Percentiles rank a stretch among this genome's conserved stretches.
These are phyloP conservation scores for Chorisops tibialis DNA, from an alignment of 2,888 invertebrate genomes.

Conservation along the genomic window DNA sequence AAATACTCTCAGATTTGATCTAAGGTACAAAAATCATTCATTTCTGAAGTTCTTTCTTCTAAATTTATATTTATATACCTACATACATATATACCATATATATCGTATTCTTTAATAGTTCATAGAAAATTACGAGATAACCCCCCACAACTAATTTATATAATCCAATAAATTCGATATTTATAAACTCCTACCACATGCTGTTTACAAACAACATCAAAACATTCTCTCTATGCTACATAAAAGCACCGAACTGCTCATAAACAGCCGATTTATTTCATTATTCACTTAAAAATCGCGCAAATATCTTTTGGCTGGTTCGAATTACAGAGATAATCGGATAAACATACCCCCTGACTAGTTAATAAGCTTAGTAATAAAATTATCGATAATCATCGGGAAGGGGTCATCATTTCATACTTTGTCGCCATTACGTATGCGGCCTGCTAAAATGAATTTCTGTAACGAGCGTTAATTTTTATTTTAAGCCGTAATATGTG, in stretches of 20 bases:
- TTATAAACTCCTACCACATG: constrained; percentile 19
- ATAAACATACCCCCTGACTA: background rate
- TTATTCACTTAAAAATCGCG: constrained; percentile 21
- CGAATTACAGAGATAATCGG: constrained; percentile 13
- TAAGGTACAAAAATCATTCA: too few relatives aligned
- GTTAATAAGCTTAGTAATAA: constrained; percentile 12
- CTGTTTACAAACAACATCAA: constrained; percentile 10
- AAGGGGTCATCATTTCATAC: constrained; percentile 23
- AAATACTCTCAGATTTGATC: too few relatives aligned
- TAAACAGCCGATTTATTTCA: constrained; percentile 25
- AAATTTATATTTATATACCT: too few relatives aligned
- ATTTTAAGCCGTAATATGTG: too few relatives aligned
- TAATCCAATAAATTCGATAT: constrained; percentile 22
- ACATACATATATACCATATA: too few relatives aligned
- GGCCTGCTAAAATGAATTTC: too few relatives aligned
- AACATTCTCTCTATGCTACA: constrained; percentile 2
- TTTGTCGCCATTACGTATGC: constrained; percentile 12
- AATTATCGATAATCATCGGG: constrained; percentile 24
- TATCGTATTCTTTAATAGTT: too few relatives aligned
- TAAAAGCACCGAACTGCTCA: constrained; percentile 15
- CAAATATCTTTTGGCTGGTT: constrained; percentile 12
- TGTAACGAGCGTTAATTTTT: too few relatives aligned
- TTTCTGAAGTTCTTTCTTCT: too few relatives aligned
- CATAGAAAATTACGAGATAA: too few relatives aligned
- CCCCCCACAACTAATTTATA: too few relatives aligned